These are phyloP conservation scores for Cerceris rybyensis DNA, from an alignment of 2,888 invertebrate genomes.

Conservation along the genomic window DNA sequence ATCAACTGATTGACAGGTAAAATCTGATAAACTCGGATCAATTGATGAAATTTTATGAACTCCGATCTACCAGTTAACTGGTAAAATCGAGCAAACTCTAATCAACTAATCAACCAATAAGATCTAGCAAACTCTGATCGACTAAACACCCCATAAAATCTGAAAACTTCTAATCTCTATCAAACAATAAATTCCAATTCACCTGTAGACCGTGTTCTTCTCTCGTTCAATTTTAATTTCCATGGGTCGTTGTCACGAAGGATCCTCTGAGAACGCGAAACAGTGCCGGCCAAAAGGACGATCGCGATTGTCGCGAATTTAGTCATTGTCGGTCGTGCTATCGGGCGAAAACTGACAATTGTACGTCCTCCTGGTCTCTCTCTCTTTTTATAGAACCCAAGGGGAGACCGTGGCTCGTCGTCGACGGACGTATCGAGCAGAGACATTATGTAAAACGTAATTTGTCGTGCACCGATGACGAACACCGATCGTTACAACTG, in stretches of 20 bases:
- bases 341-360: constrained; percentile 58
- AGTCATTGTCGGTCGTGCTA: constrained; percentile 58
- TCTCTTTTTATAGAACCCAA: constrained; percentile 62
- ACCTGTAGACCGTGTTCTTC: constrained; percentile 43
- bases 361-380: constrained; percentile 25
- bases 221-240: constrained; percentile 16
- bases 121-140: too few relatives aligned
- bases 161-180: too few relatives aligned
- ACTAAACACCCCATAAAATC: too few relatives aligned
- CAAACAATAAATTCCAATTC: constrained; percentile 18
- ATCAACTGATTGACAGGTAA: too few relatives aligned
- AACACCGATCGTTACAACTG: constrained; percentile 53
- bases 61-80: too few relatives aligned
- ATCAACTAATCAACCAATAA: too few relatives aligned
- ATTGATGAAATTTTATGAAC: too few relatives aligned
- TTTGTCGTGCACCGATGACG: constrained; percentile 43
- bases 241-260: constrained; percentile 16
- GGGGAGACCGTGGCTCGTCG: constrained; percentile 9
- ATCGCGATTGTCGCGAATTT: constrained; percentile 51
- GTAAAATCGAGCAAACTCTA: too few relatives aligned
- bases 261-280: constrained; percentile 33
- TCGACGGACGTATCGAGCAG: constrained; percentile 29
- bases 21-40: too few relatives aligned
- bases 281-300: constrained; percentile 46
- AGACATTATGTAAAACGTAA: constrained; percentile 63